phyloP scores from a whole-genome alignment of 2,113 vertebrate species.

The Toxotes chatareus region DNA sequence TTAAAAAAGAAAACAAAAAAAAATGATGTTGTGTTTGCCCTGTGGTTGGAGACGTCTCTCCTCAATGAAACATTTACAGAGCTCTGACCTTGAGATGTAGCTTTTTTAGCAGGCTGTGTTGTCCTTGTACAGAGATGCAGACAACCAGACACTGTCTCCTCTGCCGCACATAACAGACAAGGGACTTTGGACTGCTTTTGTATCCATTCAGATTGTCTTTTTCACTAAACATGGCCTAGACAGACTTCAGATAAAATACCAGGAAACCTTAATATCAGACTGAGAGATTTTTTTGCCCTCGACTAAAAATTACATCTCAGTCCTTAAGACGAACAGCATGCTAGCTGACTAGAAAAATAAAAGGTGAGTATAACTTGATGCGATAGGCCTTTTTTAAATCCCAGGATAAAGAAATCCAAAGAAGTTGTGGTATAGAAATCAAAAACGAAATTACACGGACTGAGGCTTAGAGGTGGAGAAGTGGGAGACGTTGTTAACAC shows the following conservation, averaged over 20 bases:
- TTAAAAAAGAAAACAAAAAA: background rate
- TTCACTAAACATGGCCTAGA: slow-evolving; percentile 9
- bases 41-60: slow-evolving; percentile 23
- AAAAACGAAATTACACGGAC: background rate
- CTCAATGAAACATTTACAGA: slow-evolving; percentile 54
- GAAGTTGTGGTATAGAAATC: background rate
- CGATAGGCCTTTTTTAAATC: background rate
- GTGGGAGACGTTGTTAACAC: slow-evolving; percentile 54
- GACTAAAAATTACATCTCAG: background rate
- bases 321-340: slow-evolving; percentile 4
- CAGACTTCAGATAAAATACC: background rate
- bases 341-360: background rate
- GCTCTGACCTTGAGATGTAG: slow-evolving; percentile 43
- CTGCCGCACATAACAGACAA: background rate
- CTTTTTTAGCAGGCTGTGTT: slow-evolving; percentile 28
- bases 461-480: slow-evolving; percentile 31
- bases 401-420: background rate
- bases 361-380: background rate
- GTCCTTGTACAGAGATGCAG: slow-evolving; percentile 33
- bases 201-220: slow-evolving; percentile 22
- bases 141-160: slow-evolving; percentile 26
- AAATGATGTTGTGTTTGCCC: slow-evolving; percentile 35
- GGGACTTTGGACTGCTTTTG: slow-evolving; percentile 4
- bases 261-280: slow-evolving; percentile 9
- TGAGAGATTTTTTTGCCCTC: slow-evolving; percentile 4